Conservation (phyloP, 2,797 vertebrate species). For the Ambastaia sidthimunki region DNA sequence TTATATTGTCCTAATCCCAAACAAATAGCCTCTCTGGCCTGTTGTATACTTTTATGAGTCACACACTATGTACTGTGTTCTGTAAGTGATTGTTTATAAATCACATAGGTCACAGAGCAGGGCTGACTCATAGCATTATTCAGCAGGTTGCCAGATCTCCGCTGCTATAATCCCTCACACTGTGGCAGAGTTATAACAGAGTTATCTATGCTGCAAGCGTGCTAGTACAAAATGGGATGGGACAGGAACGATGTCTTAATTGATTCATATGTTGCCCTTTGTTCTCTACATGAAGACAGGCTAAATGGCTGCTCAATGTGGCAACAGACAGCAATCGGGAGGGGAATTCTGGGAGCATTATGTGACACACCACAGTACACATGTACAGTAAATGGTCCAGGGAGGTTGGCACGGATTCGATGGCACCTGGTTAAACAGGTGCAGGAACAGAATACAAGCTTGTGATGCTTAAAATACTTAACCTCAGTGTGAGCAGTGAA, state of each 20-base stretch:
- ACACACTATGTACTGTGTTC: constrained; percentile 7
- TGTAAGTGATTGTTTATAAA: constrained; percentile 25
- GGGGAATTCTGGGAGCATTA: neutral
- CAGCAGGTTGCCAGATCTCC: constrained; percentile 31
- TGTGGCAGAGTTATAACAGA: neutral
- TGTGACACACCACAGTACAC: constrained; percentile 17
- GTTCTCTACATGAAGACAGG: constrained; percentile 2
- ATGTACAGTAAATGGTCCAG: constrained; percentile 2
- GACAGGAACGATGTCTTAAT: neutral
- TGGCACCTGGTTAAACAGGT: constrained; percentile 37
- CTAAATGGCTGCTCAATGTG: neutral
- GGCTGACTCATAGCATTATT: constrained; percentile 31
- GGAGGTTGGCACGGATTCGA: constrained; percentile 11
- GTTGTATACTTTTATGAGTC: constrained; percentile 23
- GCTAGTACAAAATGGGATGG: neutral
- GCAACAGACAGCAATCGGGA: neutral
- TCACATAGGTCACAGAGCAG: constrained; percentile 14
- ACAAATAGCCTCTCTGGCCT: constrained; percentile 4
- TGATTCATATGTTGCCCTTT: constrained; percentile 10
- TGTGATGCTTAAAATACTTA: constrained; percentile 16
- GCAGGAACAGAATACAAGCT: constrained; percentile 4
- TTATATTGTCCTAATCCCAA: constrained; percentile 12
- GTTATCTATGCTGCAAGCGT: neutral
- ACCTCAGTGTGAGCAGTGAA: constrained; percentile 27
- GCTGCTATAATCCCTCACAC: neutral